Evolutionary conservation across 2,113 vertebrate species (phyloP).

Genomic region (Cariama cristata): DNA sequence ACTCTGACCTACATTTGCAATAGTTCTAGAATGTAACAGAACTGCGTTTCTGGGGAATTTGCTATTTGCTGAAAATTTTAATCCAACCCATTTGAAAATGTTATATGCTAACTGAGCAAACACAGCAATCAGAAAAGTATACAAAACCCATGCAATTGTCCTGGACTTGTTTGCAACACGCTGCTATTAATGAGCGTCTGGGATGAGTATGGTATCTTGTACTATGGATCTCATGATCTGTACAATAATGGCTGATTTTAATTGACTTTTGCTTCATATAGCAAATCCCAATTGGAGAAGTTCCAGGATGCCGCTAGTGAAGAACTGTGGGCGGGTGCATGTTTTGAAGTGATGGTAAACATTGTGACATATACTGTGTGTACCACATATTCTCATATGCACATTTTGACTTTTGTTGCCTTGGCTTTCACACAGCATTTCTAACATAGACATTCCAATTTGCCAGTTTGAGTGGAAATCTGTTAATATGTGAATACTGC

Average conservation of each 20-base stretch:
- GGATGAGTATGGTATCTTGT: conserved; percentile 24
- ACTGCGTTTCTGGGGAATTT: conserved; percentile 28
- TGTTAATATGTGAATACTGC: conserved; percentile 35
- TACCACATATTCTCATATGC: conserved; percentile 72
- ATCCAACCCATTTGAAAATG: background rate
- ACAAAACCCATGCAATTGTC: conserved; percentile 39
- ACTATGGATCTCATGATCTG: conserved; percentile 59
- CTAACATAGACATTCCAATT: conserved; percentile 49
- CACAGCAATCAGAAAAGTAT: background rate
- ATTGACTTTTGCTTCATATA: conserved; percentile 75
- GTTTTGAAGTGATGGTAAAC: conserved; percentile 78
- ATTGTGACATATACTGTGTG: conserved; percentile 75
- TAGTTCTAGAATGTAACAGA: background rate
- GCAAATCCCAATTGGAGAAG: conserved; percentile 68
- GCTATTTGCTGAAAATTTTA: conserved; percentile 15
- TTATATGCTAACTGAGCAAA: conserved; percentile 22
- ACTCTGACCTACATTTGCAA: conserved; percentile 55
- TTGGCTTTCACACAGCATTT: conserved; percentile 66
- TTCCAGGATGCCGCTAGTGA: conserved; percentile 70
- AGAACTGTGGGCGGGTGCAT: conserved; percentile 71
- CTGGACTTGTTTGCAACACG: conserved; percentile 25
- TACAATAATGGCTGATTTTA: conserved; percentile 72
- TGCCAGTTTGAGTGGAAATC: conserved; percentile 59
- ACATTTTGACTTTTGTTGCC: conserved; percentile 75
- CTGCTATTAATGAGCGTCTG: conserved; percentile 61